Evolutionary conservation across 2,888 invertebrate species (phyloP), one percentile per base, ranked within the genome.

Genomic region (Molanna angustata): DNA sequence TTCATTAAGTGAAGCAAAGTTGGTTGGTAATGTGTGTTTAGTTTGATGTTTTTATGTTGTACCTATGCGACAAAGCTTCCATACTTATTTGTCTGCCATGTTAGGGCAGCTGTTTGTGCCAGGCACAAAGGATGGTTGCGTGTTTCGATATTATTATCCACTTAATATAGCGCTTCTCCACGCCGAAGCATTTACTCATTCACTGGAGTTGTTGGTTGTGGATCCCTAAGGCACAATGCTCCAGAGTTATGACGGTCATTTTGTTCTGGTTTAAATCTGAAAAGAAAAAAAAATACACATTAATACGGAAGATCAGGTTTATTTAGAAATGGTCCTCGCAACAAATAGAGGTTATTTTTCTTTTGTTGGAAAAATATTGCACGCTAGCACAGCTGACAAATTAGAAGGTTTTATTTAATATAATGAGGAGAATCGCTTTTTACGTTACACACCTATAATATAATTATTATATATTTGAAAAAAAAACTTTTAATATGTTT

Each of bases 221-320:
- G 35, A 35, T 46, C 46, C 46, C 14, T 16, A 16, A n/a, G 33
- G 41, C 32, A 52, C 52, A 43, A 45, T 52, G 41, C 22, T 20
- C 33, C 27, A 40, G 52, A 52, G 18, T 45, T 52, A 46, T 42
- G 27, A 31, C 27, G 21, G 52, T 27, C 52, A 35, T 46, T 41
- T 46, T 33, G 27, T 44, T 50, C 54, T 37, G 46, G 37, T 43
- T 32, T 16, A 49, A 46, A 54, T 54, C 54, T 54, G 54, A 54
- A 54, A 54, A 46, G 54, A 53, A 49, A 21, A 31, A 45, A 50
- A 50, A 27, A 49, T 43, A 49, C 21, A 19, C 32, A 42, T 48
- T 48, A 53, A 35, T 52, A 42, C n/a, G 21, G 48, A 48, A 42
- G 37, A 48, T 53, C 43, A 48, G 48, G 45, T 41, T 46, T 47